These are phyloP conservation scores for Hystrix cristata DNA, from an alignment of 2,113 vertebrate genomes.

Conservation along the genomic window DNA sequence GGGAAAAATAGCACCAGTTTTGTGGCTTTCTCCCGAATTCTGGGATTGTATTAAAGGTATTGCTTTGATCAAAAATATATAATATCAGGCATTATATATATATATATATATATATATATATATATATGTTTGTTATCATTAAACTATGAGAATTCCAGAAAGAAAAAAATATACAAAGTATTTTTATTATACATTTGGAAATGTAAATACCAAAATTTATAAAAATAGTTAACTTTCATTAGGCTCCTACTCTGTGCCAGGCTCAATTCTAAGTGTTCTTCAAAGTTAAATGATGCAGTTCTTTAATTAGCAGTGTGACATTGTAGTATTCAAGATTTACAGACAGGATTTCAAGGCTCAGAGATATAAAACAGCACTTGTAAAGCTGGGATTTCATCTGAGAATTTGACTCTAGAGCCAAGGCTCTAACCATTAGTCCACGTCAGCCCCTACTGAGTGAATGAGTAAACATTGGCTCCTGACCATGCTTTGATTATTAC, in stretches of 20 bases:
- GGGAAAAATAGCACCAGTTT: not conserved
- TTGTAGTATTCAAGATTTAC: not conserved
- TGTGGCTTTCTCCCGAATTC: not conserved
- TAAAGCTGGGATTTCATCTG: not conserved
- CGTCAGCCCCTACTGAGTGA: not conserved
- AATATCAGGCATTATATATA: not conserved
- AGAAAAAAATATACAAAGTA: not conserved
- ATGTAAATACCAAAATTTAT: not conserved
- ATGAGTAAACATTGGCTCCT: not conserved
- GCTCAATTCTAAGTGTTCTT: not conserved
- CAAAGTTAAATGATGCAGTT: not conserved
- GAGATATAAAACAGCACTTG: slow-evolving; percentile 4
- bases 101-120: not conserved
- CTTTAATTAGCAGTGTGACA: not conserved
- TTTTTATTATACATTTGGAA: not conserved
- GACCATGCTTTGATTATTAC: not conserved
- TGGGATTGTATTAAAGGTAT: not conserved
- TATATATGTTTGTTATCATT: not conserved
- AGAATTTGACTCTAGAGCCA: not conserved
- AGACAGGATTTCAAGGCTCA: not conserved
- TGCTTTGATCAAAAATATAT: slow-evolving; percentile 38
- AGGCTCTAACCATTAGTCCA: not conserved
- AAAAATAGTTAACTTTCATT: not conserved
- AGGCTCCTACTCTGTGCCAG: not conserved
- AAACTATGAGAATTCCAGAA: not conserved